Base-by-base conservation (phyloP, 2,888 invertebrate species). In the Lucinisca nassula region DNA sequence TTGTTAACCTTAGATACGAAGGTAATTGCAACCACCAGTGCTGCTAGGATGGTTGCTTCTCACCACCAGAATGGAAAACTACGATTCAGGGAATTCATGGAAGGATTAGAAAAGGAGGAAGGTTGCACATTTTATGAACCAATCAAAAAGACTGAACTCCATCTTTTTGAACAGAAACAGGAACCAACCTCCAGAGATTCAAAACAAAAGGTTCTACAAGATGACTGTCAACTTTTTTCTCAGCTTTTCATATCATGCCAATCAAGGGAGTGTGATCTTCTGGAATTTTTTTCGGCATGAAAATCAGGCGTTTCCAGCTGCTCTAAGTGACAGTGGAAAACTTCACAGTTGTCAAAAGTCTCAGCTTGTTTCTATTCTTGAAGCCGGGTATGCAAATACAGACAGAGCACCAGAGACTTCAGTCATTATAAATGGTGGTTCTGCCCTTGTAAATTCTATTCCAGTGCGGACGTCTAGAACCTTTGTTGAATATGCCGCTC, bases 361-460 rank as follows among this genome's bases (percentile, higher is more conserved):
- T n/a, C n/a, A n/a, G n/a, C n/a, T n/a, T n/a, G n/a, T n/a, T n/a
- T n/a, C n/a, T 17, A 45, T 45, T 73, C 24, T 80, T 32, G 76
- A 61, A 30, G 37, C 2, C 35, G 6, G 14, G 17, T 12, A 8
- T 51, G 12, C 21, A 35, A 70, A 21, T 12, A 37, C 27, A n/a
- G 37, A 72, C 35, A 75, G 45, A 73, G n/a, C 2, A 6, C 84
- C 79, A 27, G 17, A 2, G 24, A 49, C 40, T 30, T 78, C 85
- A 45, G 79, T 58, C 6, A 51, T 74, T 30, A 37, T 86, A 12
- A 21, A 86, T 27, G 91, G 85, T 81, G 87, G 90, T 27, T 79
- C 91, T n/a, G 91, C 79, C 10, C 73, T 92, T 27, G 80, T 89
- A 21, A 85, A 91, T 61, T 78, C 81, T 58, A 27, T 90, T 49